phyloP scores from a whole-genome alignment of 2,888 invertebrate genomes.

The Pachymerium ferrugineum region DNA sequence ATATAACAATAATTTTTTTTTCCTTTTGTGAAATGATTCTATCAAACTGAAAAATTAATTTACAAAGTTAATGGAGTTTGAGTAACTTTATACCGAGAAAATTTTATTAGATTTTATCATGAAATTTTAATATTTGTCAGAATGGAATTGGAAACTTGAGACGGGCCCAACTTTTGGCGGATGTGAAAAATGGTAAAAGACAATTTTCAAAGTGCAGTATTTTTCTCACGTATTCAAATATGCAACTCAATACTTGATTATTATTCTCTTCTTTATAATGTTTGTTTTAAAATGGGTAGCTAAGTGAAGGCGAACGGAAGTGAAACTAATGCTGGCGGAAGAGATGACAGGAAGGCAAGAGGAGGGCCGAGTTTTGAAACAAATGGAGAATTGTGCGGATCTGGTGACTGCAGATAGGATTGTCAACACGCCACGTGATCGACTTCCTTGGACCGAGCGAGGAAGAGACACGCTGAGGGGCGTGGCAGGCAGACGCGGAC shows the following conservation, averaged over 20 bases:
- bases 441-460: conserved; percentile 13
- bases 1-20: no score
- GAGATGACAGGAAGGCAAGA: not conserved
- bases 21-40: no score
- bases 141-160: no score
- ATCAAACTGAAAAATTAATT: no score
- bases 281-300: not conserved
- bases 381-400: conserved; percentile 8
- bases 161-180: no score
- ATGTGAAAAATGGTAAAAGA: no score
- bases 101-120: no score
- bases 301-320: not conserved
- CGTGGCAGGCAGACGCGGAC: not conserved
- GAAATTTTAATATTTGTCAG: no score
- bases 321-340: conserved; percentile 7
- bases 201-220: no score
- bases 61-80: no score
- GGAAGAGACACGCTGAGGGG: no score
- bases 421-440: conserved; percentile 13
- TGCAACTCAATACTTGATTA: not conserved
- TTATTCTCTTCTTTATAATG: not conserved
- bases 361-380: not conserved
- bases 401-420: conserved; percentile 7
- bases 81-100: no score
- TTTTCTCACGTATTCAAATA: not conserved